Base-by-base conservation (phyloP, 2,113 vertebrate species). In the Menidia beryllina region DNA sequence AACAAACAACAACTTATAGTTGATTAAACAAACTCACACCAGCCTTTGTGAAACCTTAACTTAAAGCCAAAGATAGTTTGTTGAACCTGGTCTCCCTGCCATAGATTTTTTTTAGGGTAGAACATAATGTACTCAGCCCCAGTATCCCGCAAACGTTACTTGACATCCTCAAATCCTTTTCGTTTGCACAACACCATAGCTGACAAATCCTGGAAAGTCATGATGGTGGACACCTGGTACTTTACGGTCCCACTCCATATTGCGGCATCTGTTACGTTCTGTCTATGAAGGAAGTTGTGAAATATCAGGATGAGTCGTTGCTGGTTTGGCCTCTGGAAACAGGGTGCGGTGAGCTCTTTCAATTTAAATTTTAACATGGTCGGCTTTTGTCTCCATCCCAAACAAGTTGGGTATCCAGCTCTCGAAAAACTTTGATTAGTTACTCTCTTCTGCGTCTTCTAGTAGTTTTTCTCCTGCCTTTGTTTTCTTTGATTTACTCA, bases 151-250 rank as follows among this genome's bases (percentile, higher is more conserved):
- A 26, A 8, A 30, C 8, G 30, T 30, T 30, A 5, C 30, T 30
- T 30, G 4, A 30, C 30, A 4, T 5, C 30, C 30, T 30, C 30
- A 30, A 30, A 30, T 30, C 30, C 30, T 30, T 30, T 30, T 30
- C 8, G 30, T 30, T 67, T 55, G 10, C 21, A 11, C 34, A 61
- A 3, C 2, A 61, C 57, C 12, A 10, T 41, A 5, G 57, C 61
- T 14, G 61, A 64, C 17, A 65, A 1, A 43, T 66, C 49, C 49
- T 67, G 63, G 12, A 57, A 69, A n/a, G 36, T 57, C 59, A 67
- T 54, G 39, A 55, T 55, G 51, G 0, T 67, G 2, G 50, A 14
- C 0, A 41, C 49, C 36, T 53, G 21, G 23, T 26, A 52, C 34
- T 26, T 52, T 23, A 53, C 51, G 14, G 64, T 34, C 64, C 64